Percentiles rank a stretch among this genome's conserved stretches.
Evolutionary conservation across 2,113 vertebrate species (phyloP).

Genomic region (Leptocoma aspasia): DNA sequence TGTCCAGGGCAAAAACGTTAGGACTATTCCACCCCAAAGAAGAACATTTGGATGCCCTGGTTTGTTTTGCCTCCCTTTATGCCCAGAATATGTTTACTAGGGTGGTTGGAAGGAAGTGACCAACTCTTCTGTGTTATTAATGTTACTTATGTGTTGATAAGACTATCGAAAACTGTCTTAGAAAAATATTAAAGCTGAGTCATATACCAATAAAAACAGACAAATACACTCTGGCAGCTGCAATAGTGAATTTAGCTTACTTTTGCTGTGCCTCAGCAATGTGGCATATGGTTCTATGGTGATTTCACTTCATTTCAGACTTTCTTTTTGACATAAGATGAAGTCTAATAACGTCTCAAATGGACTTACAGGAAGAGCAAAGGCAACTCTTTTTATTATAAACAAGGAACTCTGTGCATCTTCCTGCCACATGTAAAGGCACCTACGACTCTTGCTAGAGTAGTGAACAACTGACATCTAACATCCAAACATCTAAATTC

Average conservation of each 20-base stretch:
- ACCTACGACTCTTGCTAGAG: neutral
- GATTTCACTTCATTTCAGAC: slow-evolving; percentile 21
- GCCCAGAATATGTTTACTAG: neutral
- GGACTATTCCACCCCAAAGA: neutral
- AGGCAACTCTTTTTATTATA: neutral
- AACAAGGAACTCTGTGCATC: neutral
- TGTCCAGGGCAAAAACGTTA: neutral
- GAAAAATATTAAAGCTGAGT: slow-evolving; percentile 46
- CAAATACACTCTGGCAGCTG: slow-evolving; percentile 28
- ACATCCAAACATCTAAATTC: neutral
- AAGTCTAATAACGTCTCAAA: neutral
- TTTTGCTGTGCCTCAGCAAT: neutral
- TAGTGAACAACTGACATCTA: neutral
- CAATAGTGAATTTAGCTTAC: slow-evolving; percentile 24
- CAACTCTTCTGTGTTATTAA: neutral
- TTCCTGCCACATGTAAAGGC: neutral
- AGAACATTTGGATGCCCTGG: neutral
- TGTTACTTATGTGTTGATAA: neutral
- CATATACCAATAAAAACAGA: slow-evolving; percentile 37
- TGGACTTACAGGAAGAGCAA: neutral
- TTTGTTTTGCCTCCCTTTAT: neutral
- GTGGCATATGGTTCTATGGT: neutral
- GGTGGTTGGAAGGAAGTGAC: neutral
- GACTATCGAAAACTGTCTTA: slow-evolving; percentile 15
- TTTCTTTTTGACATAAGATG: slow-evolving; percentile 2